phyloP scores from a whole-genome alignment of 2,888 invertebrate species.

The Meiosimyza platycephala region DNA sequence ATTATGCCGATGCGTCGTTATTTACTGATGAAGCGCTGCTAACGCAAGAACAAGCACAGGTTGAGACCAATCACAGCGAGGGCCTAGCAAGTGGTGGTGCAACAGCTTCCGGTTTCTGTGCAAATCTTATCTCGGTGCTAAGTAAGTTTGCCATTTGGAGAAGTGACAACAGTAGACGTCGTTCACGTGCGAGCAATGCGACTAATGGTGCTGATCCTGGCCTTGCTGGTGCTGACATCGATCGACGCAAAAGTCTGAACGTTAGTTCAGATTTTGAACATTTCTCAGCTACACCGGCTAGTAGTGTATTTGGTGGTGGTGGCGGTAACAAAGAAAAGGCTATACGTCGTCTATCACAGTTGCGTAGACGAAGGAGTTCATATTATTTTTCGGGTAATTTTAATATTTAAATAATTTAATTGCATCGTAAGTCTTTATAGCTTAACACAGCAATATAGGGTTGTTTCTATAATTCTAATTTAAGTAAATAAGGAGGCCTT shows the following conservation, averaged over 20 bases:
- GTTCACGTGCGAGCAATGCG: conserved; percentile 41
- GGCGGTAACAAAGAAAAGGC: conserved; percentile 44
- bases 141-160: conserved; percentile 57
- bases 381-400: conserved; percentile 65
- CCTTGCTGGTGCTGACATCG: conserved; percentile 36
- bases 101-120: conserved; percentile 48
- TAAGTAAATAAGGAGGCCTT: too few relatives aligned
- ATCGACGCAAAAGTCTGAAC: conserved; percentile 43
- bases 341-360: conserved; percentile 61
- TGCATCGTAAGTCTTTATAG: too few relatives aligned
- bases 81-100: conserved; percentile 29
- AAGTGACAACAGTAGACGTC: conserved; percentile 47
- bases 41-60: conserved; percentile 25
- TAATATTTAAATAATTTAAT: not conserved
- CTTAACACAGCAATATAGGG: too few relatives aligned
- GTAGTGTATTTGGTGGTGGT: conserved; percentile 36
- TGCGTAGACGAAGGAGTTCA: conserved; percentile 63
- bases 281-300: conserved; percentile 46
- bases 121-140: conserved; percentile 55
- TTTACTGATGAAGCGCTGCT: conserved; percentile 35
- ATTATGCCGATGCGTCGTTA: conserved; percentile 31
- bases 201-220: conserved; percentile 35
- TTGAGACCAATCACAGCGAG: conserved; percentile 1
- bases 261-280: conserved; percentile 48
- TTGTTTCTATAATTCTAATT: too few relatives aligned